These are phyloP conservation scores for Pipistrellus pipistrellus DNA, from an alignment of 2,797 vertebrate genomes.

Conservation along the genomic window DNA sequence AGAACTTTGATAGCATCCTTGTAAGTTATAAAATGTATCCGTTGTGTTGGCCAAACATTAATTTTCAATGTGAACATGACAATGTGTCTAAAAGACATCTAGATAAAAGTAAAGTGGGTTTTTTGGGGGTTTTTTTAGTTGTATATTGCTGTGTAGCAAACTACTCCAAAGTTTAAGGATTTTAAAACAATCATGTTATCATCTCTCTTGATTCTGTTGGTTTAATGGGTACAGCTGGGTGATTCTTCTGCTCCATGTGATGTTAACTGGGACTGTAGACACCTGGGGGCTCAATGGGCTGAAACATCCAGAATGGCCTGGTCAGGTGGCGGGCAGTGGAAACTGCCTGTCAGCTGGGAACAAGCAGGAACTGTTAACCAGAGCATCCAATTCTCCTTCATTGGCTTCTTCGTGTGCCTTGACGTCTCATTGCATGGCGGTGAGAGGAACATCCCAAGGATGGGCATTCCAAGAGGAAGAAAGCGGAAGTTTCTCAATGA, in stretches of 20 bases:
- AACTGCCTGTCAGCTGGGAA: not conserved
- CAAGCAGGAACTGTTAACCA: not conserved
- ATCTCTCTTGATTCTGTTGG: not conserved
- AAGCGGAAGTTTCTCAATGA: not conserved
- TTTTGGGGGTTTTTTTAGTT: not conserved
- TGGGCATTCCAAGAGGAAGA: not conserved
- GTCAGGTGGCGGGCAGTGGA: not conserved
- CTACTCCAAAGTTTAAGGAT: not conserved
- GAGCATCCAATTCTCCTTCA: not conserved
- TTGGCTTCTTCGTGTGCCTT: not conserved
- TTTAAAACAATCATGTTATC: not conserved
- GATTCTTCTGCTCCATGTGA: not conserved
- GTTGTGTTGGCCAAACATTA: not conserved
- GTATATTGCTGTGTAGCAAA: not conserved
- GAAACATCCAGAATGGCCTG: not conserved
- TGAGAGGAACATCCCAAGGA: not conserved
- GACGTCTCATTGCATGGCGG: not conserved
- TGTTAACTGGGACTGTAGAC: not conserved
- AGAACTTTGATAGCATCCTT: not conserved
- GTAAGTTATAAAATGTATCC: not conserved
- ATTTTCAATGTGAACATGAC: not conserved
- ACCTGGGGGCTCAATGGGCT: not conserved
- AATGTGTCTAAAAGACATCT: not conserved
- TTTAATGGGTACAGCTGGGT: not conserved
- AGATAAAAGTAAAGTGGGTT: not conserved